Evolutionary conservation across 2,888 invertebrate genomes (phyloP), one percentile per base, ranked within the genome.

Genomic region (Zhuqinia jingwanae): DNA sequence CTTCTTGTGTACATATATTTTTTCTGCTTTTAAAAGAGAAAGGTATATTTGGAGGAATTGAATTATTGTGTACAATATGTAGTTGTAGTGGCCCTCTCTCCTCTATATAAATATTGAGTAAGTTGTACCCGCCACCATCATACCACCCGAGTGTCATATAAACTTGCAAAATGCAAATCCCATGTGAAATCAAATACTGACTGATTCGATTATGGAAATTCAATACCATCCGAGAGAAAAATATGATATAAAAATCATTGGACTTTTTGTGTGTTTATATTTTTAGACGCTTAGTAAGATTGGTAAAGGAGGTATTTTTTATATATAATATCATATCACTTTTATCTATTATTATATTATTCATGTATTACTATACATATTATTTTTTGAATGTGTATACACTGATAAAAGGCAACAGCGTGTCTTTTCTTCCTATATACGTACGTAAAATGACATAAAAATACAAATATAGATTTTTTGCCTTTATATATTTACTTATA

Each of bases 181-280:
- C 75, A 30, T 50, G 65, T 83, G 76, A 76, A 76, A 83, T 83
- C 76, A 76, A 83, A 82, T 63, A 82, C 75, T 83, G 75, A 76
- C 76, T 75, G 75, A 83, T 83, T 85, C 70, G 85, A 78, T 85
- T 85, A 85, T 85, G 85, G 85, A 78, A 85, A 85, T 85, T 85
- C 85, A 73, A 85, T 85, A 85, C 50, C 20, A 75, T 22, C 53
- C 53, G 25, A 30, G 36, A 42, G 20, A 68, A 56, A 42, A 60
- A 50, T 27, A 27, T 45, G 47, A 45, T 36, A 60, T n/a, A 73
- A 47, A 68, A 70, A 30, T 45, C 58, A 42, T 77, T 58, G 42
- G 8, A 15, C 58, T 22, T 17, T 77, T 56, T 47, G 25, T 73
- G 27, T 11, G 53, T 53, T 50, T n/a, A 75, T 22, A 30, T 50